Conservation (phyloP, 2,113 vertebrate species). For the Macrotis lagotis region DNA sequence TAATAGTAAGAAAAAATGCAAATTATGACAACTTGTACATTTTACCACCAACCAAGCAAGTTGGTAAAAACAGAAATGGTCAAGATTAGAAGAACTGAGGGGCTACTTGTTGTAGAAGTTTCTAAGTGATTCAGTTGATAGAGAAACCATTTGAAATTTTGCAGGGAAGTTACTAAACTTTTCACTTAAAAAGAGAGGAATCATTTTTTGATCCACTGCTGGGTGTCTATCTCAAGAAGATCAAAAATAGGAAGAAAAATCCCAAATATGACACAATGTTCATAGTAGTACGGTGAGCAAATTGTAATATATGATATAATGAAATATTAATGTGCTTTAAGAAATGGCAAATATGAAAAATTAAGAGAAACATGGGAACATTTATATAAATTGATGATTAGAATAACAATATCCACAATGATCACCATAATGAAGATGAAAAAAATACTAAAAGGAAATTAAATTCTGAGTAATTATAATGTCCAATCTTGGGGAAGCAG, state of each 20-base stretch:
- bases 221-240: neutral
- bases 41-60: neutral
- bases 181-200: neutral
- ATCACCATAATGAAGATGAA: neutral
- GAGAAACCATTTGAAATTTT: neutral
- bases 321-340: neutral
- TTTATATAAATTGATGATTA: neutral
- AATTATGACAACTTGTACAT: neutral
- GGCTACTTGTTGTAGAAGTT: neutral
- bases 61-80: neutral
- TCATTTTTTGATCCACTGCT: neutral
- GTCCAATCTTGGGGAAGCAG: neutral
- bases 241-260: neutral
- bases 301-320: neutral
- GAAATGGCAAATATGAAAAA: neutral
- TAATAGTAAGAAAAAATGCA: neutral
- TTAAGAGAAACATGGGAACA: neutral
- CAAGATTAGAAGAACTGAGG: neutral
- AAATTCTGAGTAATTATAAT: neutral
- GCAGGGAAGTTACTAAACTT: neutral
- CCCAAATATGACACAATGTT: neutral
- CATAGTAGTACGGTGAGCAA: neutral
- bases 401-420: neutral
- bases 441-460: neutral
- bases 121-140: neutral